Percentiles rank a stretch among this genome's conserved stretches.
Evolutionary conservation across 2,797 vertebrate genomes (phyloP).

Genomic region (Lacerta agilis): DNA sequence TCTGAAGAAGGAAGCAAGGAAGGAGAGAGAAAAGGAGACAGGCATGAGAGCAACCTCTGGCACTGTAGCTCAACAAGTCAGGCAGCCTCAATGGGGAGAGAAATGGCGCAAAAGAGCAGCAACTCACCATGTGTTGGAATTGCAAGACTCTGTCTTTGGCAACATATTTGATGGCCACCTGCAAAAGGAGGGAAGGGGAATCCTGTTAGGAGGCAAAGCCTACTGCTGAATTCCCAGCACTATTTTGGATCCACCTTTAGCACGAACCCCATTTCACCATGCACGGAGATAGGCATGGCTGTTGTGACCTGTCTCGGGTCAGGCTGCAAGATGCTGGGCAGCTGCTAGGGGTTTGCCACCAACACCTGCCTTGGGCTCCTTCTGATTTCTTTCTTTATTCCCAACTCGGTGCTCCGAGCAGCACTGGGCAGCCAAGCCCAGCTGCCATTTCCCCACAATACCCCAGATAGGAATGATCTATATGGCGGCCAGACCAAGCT

Average conservation of each 20-base stretch:
- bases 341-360: background rate
- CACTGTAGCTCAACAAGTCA: background rate
- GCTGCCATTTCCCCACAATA: background rate
- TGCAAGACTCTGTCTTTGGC: constrained; percentile 54
- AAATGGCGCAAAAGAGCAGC: background rate
- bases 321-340: background rate
- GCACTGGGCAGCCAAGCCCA: background rate
- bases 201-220: background rate
- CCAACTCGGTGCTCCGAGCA: background rate
- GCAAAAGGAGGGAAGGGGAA: background rate
- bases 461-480: background rate
- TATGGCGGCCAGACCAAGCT: background rate
- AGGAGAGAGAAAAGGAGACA: background rate
- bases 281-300: too few species aligned
- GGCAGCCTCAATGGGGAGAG: background rate
- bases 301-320: too few species aligned
- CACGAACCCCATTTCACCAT: too few species aligned
- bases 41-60: too few species aligned
- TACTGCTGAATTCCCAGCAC: background rate
- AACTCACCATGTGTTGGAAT: constrained; percentile 58
- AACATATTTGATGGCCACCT: constrained; percentile 68
- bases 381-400: background rate
- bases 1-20: constrained; percentile 27
- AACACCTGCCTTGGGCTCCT: background rate
- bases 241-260: too few species aligned